phyloP scores from a whole-genome alignment of 92 coral and sea anemone species.

The Metridium senile region DNA sequence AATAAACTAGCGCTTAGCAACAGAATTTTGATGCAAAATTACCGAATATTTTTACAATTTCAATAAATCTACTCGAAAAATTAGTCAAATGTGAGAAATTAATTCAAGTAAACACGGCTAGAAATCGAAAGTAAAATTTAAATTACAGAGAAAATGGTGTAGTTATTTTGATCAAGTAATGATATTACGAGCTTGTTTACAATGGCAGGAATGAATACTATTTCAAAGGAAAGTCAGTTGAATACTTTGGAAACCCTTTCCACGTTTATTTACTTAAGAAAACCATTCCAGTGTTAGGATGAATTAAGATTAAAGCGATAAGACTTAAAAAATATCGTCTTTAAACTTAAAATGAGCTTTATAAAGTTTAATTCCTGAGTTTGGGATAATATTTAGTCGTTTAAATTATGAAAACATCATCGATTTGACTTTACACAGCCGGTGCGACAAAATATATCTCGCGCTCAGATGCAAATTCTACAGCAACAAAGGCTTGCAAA shows the following conservation, averaged over 20 bases:
- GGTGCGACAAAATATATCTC: background rate
- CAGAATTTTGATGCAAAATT: too few relatives aligned
- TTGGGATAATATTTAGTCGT: background rate
- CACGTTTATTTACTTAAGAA: constrained; percentile 13
- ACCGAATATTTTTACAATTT: too few relatives aligned
- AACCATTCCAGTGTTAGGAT: constrained; percentile 3
- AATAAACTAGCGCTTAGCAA: too few relatives aligned
- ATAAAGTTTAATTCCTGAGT: background rate
- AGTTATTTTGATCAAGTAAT: too few relatives aligned
- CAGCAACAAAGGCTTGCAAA: background rate
- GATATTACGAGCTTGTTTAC: too few relatives aligned
- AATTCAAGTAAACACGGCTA: too few relatives aligned
- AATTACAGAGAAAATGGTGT: too few relatives aligned
- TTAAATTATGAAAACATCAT: background rate
- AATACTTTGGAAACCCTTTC: background rate
- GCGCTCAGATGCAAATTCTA: background rate
- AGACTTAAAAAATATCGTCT: background rate
- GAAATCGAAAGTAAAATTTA: too few relatives aligned
- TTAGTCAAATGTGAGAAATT: too few relatives aligned
- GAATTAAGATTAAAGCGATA: background rate
- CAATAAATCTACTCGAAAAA: too few relatives aligned
- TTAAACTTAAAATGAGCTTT: background rate
- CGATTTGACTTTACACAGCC: background rate
- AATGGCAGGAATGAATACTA: too few relatives aligned
- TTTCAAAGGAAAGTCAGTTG: background rate